A percentile compares a stretch with the other conserved stretches of the same genome.
Conservation (phyloP, 2,113 vertebrate species). For the Upupa epops region DNA sequence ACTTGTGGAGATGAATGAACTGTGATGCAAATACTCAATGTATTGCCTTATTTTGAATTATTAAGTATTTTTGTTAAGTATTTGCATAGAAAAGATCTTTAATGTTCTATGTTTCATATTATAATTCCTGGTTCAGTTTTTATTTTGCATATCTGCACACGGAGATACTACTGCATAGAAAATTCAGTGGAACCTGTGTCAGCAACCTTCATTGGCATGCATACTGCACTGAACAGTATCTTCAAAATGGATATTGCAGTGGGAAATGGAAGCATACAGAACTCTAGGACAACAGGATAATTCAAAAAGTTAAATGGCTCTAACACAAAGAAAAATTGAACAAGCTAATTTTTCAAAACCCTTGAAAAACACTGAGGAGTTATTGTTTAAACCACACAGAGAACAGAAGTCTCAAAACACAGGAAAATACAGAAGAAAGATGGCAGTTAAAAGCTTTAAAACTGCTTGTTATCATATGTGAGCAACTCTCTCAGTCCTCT, state of each 20-base stretch:
- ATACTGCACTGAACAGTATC: neutral
- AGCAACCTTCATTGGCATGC: neutral
- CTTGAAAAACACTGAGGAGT: neutral
- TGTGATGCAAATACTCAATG: neutral
- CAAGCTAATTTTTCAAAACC: neutral
- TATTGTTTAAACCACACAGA: neutral
- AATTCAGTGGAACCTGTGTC: neutral
- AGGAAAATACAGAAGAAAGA: neutral
- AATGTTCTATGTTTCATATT: neutral
- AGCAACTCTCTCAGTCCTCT: neutral
- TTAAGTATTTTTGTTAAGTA: neutral
- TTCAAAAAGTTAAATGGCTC: neutral
- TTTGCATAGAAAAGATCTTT: neutral
- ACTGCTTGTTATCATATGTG: neutral
- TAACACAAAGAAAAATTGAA: neutral
- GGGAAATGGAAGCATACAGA: neutral
- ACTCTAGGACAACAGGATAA: neutral
- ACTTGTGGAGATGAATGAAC: neutral
- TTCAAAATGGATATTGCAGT: neutral
- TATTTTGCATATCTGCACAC: neutral
- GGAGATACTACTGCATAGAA: neutral
- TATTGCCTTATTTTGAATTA: neutral
- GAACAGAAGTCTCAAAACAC: neutral
- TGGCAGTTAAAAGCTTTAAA: neutral
- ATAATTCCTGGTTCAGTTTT: neutral